Conservation (phyloP, 1,140 invertebrate species). For the Halictus rubicundus region DNA sequence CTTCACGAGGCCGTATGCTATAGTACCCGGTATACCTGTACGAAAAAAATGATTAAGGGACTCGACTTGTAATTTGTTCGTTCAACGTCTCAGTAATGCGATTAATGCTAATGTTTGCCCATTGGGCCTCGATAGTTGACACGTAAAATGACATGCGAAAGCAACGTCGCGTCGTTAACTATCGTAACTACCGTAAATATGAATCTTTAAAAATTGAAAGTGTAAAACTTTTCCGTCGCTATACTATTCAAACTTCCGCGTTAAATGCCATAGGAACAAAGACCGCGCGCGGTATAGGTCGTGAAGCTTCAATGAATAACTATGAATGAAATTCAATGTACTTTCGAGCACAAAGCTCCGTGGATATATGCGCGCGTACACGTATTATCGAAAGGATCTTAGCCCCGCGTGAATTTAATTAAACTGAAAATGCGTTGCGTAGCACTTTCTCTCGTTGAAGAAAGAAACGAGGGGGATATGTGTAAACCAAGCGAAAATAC, state of each 20-base stretch:
- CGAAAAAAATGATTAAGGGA: too few relatives aligned
- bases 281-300: neutral
- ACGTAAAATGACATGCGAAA: too few relatives aligned
- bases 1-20: constrained; percentile 58
- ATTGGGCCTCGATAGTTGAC: too few relatives aligned
- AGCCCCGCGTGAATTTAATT: constrained; percentile 43
- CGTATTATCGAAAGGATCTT: constrained; percentile 29
- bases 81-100: too few relatives aligned
- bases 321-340: constrained; percentile 21
- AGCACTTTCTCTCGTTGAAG: constrained; percentile 45
- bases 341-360: constrained; percentile 6
- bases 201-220: neutral
- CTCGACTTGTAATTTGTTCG: too few relatives aligned
- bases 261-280: neutral
- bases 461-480: constrained; percentile 21
- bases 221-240: neutral
- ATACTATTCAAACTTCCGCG: neutral
- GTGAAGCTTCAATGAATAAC: neutral
- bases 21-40: too few relatives aligned
- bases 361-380: neutral
- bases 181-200: too few relatives aligned
- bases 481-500: neutral
- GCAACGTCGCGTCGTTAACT: too few relatives aligned
- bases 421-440: constrained; percentile 48
- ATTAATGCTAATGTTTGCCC: too few relatives aligned